A percentile compares a stretch with the other conserved stretches of the same genome.
phyloP scores from a whole-genome alignment of 2,797 vertebrate genomes.

The Hydrophis major region DNA sequence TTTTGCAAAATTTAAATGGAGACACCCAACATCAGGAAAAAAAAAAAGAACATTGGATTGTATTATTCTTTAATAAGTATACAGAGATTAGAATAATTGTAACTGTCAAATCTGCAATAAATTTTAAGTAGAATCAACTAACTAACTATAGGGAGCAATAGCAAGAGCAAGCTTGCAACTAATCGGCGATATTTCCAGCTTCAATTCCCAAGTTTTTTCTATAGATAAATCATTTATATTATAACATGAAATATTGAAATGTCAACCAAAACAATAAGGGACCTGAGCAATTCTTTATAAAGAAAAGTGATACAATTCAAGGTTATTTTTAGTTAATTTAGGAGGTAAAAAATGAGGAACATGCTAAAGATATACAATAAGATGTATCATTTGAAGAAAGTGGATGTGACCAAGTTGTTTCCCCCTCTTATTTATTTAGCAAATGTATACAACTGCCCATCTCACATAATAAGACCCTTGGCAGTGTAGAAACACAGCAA shows the following conservation, averaged over 20 bases:
- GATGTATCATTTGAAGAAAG: neutral
- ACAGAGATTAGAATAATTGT: neutral
- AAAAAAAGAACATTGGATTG: slow-evolving; percentile 54
- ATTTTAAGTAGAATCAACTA: neutral
- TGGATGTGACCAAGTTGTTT: neutral
- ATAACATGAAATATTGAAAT: neutral
- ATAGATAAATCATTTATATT: neutral
- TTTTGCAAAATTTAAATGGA: slow-evolving; percentile 66
- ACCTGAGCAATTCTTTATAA: neutral
- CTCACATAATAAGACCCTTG: neutral
- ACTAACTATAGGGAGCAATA: neutral
- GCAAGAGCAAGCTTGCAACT: neutral
- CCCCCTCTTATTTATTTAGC: neutral
- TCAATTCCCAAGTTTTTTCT: neutral
- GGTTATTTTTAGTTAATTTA: neutral
- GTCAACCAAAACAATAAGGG: neutral
- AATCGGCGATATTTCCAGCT: neutral
- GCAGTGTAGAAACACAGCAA: neutral
- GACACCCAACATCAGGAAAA: slow-evolving; percentile 53
- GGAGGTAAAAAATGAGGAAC: neutral
- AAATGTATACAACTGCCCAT: neutral
- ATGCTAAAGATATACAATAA: neutral
- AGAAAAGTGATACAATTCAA: neutral
- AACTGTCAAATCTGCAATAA: neutral
- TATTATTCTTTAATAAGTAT: neutral